Base-by-base conservation (phyloP, 2,888 invertebrate species). In the Macrosiphum euphorbiae region DNA sequence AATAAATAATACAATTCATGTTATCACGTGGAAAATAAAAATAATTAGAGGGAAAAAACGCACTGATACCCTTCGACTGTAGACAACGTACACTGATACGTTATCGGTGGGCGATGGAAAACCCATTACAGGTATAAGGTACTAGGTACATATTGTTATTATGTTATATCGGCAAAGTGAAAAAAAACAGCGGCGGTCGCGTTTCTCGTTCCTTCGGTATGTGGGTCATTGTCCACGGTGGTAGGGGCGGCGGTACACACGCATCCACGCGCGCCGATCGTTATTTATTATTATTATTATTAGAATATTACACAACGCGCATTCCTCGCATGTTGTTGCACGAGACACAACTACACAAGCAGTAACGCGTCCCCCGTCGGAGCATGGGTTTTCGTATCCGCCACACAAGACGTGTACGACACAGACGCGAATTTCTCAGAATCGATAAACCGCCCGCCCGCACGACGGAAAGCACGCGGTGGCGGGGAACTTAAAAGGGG, bases 181-280 rank as follows among this genome's bases (percentile, higher is more conserved):
- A 78, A 50, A 92, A 92, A 92, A 88, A 78, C 84, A 35, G 89
- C 84, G 35, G 35, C 85, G 50, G 61, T 61, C 58, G 90, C 90
- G 41, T 94, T 86, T 85, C 88, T 92, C 58, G 44, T 86, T 94
- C 35, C 90, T 90, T 41, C 47, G 90, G 94, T 94, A 90, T 94
- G 94, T 94, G 90, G 94, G 94, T 94, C 94, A 94, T 94, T 94
- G 94, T 94, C 92, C 92, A 93, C 92, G 88, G 35, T 28, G 61
- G 47, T 20, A 24, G 91, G 41, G 91, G 41, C 26, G 84, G 86
- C 55, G 84, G 35, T n/a, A 61, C 47, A 50, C 47, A 61, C 55
- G 52, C 88, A 35, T 41, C 58, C 55, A 50, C 92, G 84, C 78
- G 55, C 92, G 50, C 87, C 58, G 35, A 50, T 50, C 86, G 87